Evolutionary conservation across 2,113 vertebrate genomes (phyloP), one percentile per base, ranked within the genome.

Genomic region (Polypterus senegalus): DNA sequence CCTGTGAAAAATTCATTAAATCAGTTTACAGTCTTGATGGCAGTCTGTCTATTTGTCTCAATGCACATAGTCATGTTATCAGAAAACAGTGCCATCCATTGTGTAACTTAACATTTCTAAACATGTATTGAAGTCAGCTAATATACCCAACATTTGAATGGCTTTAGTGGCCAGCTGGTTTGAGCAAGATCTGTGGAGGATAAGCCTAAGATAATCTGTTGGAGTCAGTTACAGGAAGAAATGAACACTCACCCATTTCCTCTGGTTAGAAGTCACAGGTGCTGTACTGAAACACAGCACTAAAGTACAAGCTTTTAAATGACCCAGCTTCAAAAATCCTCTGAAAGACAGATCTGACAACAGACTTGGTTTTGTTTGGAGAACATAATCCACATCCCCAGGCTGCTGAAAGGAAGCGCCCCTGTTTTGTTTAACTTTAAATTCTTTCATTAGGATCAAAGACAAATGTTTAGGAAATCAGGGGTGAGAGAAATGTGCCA

Each of bases 361-460:
- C 62, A 67, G 77, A 64, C 64, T 74, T 74, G 67, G 78, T 80
- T 86, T 76, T 83, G 85, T 85, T 83, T 82, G 72, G 62, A 81
- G 71, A 86, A 85, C 66, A 60, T 72, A 79, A 88, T 87, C 83
- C 77, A 81, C 74, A 72, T 84, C 81, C 83, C 77, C 76, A 81
- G 81, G 81, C 82, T 83, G 81, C 74, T 71, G 70, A 78, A 66
- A 69, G 69, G 69, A 73, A 71, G 65, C 62, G 68, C 8, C 66
- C 64, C 54, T 73, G 75, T 70, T 80, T 71, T 68, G 51, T 64
- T 69, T 69, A 55, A 69, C 66, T 66, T 66, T 69, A 71, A 75
- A 81, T 80, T 72, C 74, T 71, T 79, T 60, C 66, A 66, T 60
- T 54, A 62, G 61, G 73, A 69, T 63, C 55, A 62, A 58, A 63